phyloP scores from a whole-genome alignment of 1,140 invertebrate genomes.

The Metaphire vulgaris region DNA sequence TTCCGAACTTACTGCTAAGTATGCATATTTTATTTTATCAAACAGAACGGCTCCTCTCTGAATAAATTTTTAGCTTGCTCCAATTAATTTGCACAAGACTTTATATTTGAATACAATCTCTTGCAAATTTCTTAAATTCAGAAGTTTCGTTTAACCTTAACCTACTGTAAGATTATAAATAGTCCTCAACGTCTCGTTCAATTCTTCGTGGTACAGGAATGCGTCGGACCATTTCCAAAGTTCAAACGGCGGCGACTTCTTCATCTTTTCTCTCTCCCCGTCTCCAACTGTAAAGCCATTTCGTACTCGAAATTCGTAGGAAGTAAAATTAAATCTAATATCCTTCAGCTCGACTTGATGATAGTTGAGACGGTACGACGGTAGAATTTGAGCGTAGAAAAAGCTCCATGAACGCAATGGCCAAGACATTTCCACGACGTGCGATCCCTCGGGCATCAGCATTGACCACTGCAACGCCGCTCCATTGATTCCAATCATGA shows the following conservation, averaged over 20 bases:
- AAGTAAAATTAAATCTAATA: background rate
- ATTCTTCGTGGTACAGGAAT: background rate
- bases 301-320: background rate
- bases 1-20: too few species aligned
- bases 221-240: background rate
- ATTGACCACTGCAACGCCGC: constrained; percentile 23
- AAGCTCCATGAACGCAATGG: constrained; percentile 2
- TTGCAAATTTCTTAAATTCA: too few species aligned
- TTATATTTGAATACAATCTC: too few species aligned
- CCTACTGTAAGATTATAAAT: too few species aligned
- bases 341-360: background rate
- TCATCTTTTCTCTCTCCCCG: background rate
- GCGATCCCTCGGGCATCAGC: constrained; percentile 10
- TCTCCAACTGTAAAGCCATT: background rate
- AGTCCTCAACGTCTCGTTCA: background rate
- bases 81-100: too few species aligned
- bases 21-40: too few species aligned
- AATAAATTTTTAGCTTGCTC: too few species aligned
- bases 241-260: background rate
- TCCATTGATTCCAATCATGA: constrained; percentile 21
- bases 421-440: constrained; percentile 19
- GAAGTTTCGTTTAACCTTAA: too few species aligned
- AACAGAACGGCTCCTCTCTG: too few species aligned
- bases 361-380: too few species aligned
- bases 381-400: constrained; percentile 5